A percentile compares a stretch with the other conserved stretches of the same genome.
phyloP scores from a whole-genome alignment of 2,113 vertebrate genomes.

The Dasypus novemcinctus region DNA sequence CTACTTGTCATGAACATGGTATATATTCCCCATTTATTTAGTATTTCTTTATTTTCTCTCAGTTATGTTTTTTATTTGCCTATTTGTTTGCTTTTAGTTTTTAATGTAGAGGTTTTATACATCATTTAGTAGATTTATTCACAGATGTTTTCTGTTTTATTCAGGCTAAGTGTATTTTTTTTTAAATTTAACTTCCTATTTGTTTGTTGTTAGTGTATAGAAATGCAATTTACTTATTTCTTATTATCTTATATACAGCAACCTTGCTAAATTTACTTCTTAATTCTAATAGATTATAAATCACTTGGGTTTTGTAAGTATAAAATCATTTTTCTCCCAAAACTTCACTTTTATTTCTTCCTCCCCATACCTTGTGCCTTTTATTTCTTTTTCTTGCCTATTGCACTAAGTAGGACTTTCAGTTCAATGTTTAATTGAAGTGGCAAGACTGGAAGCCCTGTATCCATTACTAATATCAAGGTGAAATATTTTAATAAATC shows the following conservation, averaged over 20 bases:
- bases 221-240: not conserved
- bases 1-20: not conserved
- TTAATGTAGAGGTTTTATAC: not conserved
- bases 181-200: not conserved
- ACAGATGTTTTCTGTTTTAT: not conserved
- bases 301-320: not conserved
- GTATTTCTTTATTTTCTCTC: not conserved
- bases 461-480: not conserved
- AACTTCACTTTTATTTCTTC: not conserved
- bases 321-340: not conserved
- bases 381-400: not conserved
- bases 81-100: not conserved
- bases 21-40: not conserved
- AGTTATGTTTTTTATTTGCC: not conserved
- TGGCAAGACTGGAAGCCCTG: not conserved
- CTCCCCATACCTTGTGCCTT: not conserved
- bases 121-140: not conserved
- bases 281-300: not conserved
- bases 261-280: not conserved
- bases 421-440: not conserved
- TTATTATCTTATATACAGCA: not conserved
- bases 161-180: not conserved
- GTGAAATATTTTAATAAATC: not conserved
- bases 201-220: not conserved
- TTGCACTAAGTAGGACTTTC: not conserved